Evolutionary conservation across 2,888 invertebrate genomes (phyloP).

Genomic region (Agriotes lineatus): DNA sequence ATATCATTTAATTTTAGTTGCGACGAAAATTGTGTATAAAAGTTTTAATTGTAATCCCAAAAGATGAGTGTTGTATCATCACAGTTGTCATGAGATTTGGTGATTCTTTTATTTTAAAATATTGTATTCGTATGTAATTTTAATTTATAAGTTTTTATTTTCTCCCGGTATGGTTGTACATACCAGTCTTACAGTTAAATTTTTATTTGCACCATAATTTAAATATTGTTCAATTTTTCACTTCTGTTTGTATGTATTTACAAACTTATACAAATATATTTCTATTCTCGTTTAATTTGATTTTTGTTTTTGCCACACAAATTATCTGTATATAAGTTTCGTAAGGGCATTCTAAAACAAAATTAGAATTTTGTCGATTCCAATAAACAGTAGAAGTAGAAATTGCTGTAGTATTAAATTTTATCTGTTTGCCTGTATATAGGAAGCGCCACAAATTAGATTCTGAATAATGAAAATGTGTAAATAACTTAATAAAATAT

Average conservation of each 20-base stretch:
- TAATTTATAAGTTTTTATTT: slow-evolving; percentile 32
- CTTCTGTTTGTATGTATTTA: slow-evolving; percentile 63
- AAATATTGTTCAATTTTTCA: slow-evolving; percentile 56
- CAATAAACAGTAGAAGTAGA: slow-evolving; percentile 37
- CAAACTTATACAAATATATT: slow-evolving; percentile 64
- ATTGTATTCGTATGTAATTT: slow-evolving; percentile 34
- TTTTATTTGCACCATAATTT: slow-evolving; percentile 58
- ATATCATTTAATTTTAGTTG: slow-evolving; percentile 50
- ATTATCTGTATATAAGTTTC: slow-evolving; percentile 36
- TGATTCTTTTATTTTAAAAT: slow-evolving; percentile 25
- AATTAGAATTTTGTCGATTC: slow-evolving; percentile 34
- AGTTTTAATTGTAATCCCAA: slow-evolving; percentile 34
- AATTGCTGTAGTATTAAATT: slow-evolving; percentile 41
- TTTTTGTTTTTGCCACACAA: slow-evolving; percentile 51
- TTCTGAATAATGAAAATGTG: slow-evolving; percentile 34
- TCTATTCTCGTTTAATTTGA: slow-evolving; percentile 59
- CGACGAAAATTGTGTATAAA: slow-evolving; percentile 59
- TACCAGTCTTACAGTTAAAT: slow-evolving; percentile 53
- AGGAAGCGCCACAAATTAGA: slow-evolving; percentile 44
- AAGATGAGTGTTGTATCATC: slow-evolving; percentile 36
- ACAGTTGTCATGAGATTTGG: slow-evolving; percentile 27
- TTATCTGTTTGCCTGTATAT: slow-evolving; percentile 50
- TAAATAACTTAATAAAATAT: slow-evolving; percentile 41
- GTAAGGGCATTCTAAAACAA: slow-evolving; percentile 39
- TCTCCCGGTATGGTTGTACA: slow-evolving; percentile 63